These are phyloP conservation scores for Matsumyia berberina DNA, from an alignment of 2,888 invertebrate genomes.

Conservation along the genomic window DNA sequence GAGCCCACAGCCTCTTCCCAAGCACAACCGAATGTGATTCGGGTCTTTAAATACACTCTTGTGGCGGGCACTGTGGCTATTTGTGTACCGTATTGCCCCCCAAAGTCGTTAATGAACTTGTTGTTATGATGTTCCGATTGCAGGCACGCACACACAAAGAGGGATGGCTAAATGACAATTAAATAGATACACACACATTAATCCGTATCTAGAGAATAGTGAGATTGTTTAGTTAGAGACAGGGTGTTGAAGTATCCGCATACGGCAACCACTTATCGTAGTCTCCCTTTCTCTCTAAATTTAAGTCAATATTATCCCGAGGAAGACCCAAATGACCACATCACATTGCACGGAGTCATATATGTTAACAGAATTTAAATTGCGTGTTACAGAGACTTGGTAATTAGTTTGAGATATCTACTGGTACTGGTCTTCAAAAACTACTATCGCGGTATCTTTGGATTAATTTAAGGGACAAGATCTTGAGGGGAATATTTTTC, in stretches of 20 bases:
- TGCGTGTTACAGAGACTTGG: conserved; percentile 31
- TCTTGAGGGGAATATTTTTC: not conserved
- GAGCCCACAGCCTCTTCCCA: conserved; percentile 27
- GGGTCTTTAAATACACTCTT: conserved; percentile 72
- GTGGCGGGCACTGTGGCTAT: conserved; percentile 70
- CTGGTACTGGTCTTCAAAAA: not conserved
- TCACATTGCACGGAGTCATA: not conserved
- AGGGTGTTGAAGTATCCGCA: conserved; percentile 28
- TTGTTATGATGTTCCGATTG: conserved; percentile 75
- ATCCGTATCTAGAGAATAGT: conserved; percentile 58
- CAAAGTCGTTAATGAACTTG: conserved; percentile 75
- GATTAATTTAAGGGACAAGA: conserved; percentile 8
- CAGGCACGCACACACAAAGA: conserved; percentile 49
- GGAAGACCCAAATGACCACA: conserved; percentile 41
- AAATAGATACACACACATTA: conserved; percentile 72
- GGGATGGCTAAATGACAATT: conserved; percentile 74
- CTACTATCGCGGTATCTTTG: conserved; percentile 32
- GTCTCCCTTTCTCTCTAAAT: not conserved
- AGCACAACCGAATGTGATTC: conserved; percentile 62
- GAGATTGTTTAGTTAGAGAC: conserved; percentile 55
- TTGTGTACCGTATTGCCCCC: conserved; percentile 64
- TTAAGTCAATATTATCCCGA: conserved; percentile 22
- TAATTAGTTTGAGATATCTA: conserved; percentile 51
- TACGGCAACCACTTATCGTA: conserved; percentile 43
- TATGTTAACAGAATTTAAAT: conserved; percentile 62